A percentile compares a stretch with the other conserved stretches of the same genome.
Evolutionary conservation across 37 sponge, comb jelly and placozoan species (phyloP).

Genomic region (Spongilla lacustris): DNA sequence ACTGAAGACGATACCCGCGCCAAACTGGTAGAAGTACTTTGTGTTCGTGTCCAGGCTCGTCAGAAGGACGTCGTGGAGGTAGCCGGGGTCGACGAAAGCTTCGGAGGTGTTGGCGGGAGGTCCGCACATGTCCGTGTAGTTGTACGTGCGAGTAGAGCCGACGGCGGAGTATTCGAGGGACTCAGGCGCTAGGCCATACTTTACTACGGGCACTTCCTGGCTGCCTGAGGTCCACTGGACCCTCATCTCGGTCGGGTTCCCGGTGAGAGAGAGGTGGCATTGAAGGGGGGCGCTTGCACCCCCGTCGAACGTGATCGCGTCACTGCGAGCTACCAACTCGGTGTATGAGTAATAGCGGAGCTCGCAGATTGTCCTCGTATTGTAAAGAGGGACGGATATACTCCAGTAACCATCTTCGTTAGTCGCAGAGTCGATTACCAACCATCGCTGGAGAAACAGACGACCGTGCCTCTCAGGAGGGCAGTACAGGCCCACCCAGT

Average conservation of each 20-base stretch:
- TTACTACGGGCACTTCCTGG: slow-evolving; percentile 15
- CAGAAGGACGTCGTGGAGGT: slow-evolving; percentile 55
- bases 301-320: slow-evolving; percentile 33
- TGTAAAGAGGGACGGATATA: slow-evolving; percentile 24
- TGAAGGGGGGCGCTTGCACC: slow-evolving; percentile 43
- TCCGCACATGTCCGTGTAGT: slow-evolving; percentile 56
- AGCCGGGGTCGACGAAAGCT: slow-evolving; percentile 56
- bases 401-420: neutral
- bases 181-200: slow-evolving; percentile 30
- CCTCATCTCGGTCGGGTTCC: slow-evolving; percentile 51
- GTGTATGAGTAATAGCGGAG: slow-evolving; percentile 43
- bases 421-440: neutral
- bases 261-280: slow-evolving; percentile 65
- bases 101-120: slow-evolving; percentile 38
- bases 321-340: slow-evolving; percentile 44
- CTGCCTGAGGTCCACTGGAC: slow-evolving; percentile 57
- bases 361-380: slow-evolving; percentile 41
- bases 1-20: slow-evolving; percentile 26
- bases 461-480: neutral
- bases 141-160: slow-evolving; percentile 57
- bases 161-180: slow-evolving; percentile 4
- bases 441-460: slow-evolving; percentile 15
- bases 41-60: slow-evolving; percentile 36
- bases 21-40: slow-evolving; percentile 45
- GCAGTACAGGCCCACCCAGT: neutral